Base-by-base conservation (phyloP, 2,888 invertebrate species). In the Gerris lacustris region DNA sequence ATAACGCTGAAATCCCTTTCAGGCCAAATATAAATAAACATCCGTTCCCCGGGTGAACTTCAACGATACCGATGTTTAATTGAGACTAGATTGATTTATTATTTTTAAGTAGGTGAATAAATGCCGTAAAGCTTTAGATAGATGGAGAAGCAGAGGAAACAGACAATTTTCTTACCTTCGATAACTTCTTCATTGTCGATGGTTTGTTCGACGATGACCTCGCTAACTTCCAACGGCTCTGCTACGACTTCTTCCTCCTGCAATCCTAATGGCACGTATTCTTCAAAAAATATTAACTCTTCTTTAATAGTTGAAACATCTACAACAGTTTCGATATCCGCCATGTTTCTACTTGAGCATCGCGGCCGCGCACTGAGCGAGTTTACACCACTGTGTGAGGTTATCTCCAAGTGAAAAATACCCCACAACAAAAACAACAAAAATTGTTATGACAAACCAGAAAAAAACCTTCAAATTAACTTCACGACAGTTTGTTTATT, bases 181-280 rank as follows among this genome's bases (percentile, higher is more conserved):
- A 73, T 69, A 44, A 73, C 70, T 70, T 73, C 73, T 68, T 73
- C 72, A 64, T 71, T 64, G 47, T 73, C 72, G 63, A 67, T 66
- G 7, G 66, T 66, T 45, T 72, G 73, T 43, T 71, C 72, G n/a
- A 44, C 44, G 17, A 68, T 67, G 0, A 68, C 70, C 45, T 73
- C 72, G 17, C 63, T 55, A 9, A 69, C 17, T 43, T 71, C 69
- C 44, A 71, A 69, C 43, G 69, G 62, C 62, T 73, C 73, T 11
- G 73, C 73, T n/a, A 73, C 70, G 67, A 73, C 73, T 66, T 71
- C 73, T 67, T 73, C 73, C 68, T 73, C 73, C 69, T 73, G 73
- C 17, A 72, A 70, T 47, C 72, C 73, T 44, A 73, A 67, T 17
- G 72, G 72, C 66, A 73, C 72, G 62, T 73, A 72, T 73, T 73